Evolutionary conservation across 30 jellyfish, hydroid and myxozoan genomes (phyloP), one percentile per base, ranked within the genome.

Genomic region (Haliclystus octoradiatus): DNA sequence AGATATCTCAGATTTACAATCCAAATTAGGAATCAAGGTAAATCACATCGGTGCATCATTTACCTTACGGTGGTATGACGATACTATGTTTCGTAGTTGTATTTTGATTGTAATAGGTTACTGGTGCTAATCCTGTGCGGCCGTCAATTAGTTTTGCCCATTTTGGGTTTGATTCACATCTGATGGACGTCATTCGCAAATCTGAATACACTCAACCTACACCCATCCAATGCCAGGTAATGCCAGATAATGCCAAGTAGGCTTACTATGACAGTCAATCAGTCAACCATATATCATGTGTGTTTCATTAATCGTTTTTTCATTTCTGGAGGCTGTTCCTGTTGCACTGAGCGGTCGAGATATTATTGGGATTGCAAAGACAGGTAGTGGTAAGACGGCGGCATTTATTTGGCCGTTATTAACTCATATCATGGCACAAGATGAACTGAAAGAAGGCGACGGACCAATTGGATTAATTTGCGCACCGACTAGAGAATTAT

Each of bases 311-410:
- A 40, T 40, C 57, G 34, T 32, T 4, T 47, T 14, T 12, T 73
- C 22, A 40, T 23, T 26, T 64, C n/a, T 33, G 0, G 19, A 90
- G 98, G 98, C 95, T 13, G 94, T 92, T 1, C 96, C 99, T 0
- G 93, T 92, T 19, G 99, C 96, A 2, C 64, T 83, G 46, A 77
- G 95, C 66, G 99, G 99, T 0, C 93, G 96, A 25, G 99, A 92
- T 62, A 92, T 92, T 14, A 92, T 92, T 62, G 99, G 96, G 13
- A 92, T 92, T 0, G 99, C 99, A n/a, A 79, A 84, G 62, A 92
- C 99, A 5, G 99, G 99, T 7, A 82, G 96, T 62, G 99, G 99
- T 13, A 92, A 92, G 62, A 92, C 99, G 14, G 99, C 99, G 13
- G 96, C 99, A 0, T 92, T 82, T 65, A 85, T 92, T 31, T 83